Base-by-base conservation (phyloP, 1,140 invertebrate species). In the Brachionus rubens region DNA sequence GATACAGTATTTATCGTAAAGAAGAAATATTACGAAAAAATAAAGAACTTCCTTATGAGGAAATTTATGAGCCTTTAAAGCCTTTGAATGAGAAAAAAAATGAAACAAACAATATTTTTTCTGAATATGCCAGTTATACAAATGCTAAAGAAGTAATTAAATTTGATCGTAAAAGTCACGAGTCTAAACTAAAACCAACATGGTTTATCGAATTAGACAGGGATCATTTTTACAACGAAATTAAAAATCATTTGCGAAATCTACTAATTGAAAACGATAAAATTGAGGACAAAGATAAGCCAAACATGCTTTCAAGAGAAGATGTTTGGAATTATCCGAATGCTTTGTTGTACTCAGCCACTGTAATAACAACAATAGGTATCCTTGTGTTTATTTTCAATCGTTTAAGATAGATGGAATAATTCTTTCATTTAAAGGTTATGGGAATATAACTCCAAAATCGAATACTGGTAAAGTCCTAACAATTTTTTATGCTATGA, bases 361-460 rank as follows among this genome's bases (percentile, higher is more conserved):
- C 95, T 9, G 92, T 97, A 78, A 95, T 96, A 80, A 96, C 94
- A 0, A 97, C 93, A 36, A 36, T 36, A 36, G 33, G 33, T 36
- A 5, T 5, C 3, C 9, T 87, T 90, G 10, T 24, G 10, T 30
- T 7, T 4, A 9, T 43, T 19, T 10, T 54, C 50, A 19, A 2
- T 36, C 59, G 75, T 72, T 78, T 78, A 75, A 65, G 77, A 7
- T 76, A 12, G 2, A 67, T 33, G 46, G 1, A 16, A 33, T 62
- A 26, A 26, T 24, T 47, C 9, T 28, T 33, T 16, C 7, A 26
- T 65, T 85, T 85, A 16, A 81, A 96, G 94, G 94, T 43, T 97
- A 97, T 84, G 94, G 94, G 14, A 92, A 97, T 82, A 94, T 97
- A 59, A 91, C 93, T 0, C 93, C 93, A 0, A 94, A 94, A 86